Conservation (phyloP, 1,140 invertebrate species). For the Heliothis virescens region DNA sequence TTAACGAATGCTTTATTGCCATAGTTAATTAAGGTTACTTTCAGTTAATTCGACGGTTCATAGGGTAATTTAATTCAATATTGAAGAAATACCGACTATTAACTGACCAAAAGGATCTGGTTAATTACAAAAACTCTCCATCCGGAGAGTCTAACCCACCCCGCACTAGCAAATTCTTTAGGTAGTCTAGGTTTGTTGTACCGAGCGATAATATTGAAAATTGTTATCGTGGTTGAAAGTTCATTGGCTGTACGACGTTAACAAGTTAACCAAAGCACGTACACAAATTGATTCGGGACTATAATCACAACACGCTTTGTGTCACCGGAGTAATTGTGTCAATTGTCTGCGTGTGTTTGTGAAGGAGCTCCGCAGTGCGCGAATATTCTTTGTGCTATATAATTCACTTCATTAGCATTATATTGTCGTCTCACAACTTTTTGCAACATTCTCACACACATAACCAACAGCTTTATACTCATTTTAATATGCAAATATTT, state of each 20-base stretch:
- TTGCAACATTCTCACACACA: neutral
- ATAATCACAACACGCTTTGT: constrained; percentile 30
- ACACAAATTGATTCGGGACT: constrained; percentile 26
- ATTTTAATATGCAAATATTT: too few relatives aligned
- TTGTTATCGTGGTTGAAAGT: neutral
- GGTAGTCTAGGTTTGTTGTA: too few relatives aligned
- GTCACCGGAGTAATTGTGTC: constrained; percentile 23
- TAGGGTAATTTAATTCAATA: too few relatives aligned
- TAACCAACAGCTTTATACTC: neutral
- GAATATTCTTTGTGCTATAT: neutral
- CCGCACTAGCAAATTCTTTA: too few relatives aligned
- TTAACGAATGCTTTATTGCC: constrained; percentile 19
- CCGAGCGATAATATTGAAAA: too few relatives aligned
- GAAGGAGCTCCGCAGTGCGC: neutral
- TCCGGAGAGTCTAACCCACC: too few relatives aligned
- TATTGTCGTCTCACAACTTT: neutral
- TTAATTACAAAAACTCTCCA: too few relatives aligned
- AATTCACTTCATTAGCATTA: neutral
- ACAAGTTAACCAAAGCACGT: constrained; percentile 6
- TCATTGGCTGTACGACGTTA: neutral
- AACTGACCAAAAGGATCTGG: too few relatives aligned
- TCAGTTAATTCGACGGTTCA: constrained; percentile 17
- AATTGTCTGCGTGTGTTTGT: constrained; percentile 15
- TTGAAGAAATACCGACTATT: too few relatives aligned
- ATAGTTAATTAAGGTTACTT: constrained; percentile 27